These are phyloP conservation scores for Grammomys surdaster DNA, from an alignment of 2,113 vertebrate genomes.

Conservation along the genomic window DNA sequence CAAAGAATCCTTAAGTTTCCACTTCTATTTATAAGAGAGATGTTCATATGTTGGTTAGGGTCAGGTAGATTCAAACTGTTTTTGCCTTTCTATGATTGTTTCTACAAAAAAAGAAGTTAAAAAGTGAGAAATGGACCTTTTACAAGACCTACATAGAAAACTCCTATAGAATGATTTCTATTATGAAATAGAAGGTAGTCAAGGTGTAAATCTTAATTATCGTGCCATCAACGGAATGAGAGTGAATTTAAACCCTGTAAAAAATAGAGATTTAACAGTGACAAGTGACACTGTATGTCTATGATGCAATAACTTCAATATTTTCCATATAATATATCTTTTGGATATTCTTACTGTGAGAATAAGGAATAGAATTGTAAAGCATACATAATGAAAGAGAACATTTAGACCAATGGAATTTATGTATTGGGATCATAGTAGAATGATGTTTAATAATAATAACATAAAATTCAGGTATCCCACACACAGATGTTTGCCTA, in stretches of 20 bases:
- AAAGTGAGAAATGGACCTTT: neutral
- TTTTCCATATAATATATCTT: neutral
- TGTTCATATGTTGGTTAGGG: neutral
- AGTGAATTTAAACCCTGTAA: neutral
- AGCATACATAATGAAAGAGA: neutral
- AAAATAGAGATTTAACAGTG: neutral
- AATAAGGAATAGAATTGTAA: neutral
- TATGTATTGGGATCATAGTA: neutral
- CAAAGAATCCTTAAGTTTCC: no score
- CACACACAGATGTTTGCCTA: neutral
- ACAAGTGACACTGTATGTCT: neutral
- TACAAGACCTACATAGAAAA: neutral
- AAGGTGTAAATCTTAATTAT: neutral
- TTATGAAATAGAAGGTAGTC: neutral
- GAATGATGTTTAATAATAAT: neutral
- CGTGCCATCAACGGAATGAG: neutral
- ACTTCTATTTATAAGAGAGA: neutral
- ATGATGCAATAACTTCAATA: neutral
- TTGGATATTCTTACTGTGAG: neutral
- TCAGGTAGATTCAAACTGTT: neutral
- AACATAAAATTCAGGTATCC: neutral
- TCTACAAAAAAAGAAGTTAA: neutral
- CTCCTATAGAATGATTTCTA: neutral
- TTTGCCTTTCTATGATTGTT: neutral
- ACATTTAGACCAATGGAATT: neutral